Evolutionary conservation across 1,140 invertebrate genomes (phyloP), one percentile per base, ranked within the genome.

Genomic region (Oscheius sp.): DNA sequence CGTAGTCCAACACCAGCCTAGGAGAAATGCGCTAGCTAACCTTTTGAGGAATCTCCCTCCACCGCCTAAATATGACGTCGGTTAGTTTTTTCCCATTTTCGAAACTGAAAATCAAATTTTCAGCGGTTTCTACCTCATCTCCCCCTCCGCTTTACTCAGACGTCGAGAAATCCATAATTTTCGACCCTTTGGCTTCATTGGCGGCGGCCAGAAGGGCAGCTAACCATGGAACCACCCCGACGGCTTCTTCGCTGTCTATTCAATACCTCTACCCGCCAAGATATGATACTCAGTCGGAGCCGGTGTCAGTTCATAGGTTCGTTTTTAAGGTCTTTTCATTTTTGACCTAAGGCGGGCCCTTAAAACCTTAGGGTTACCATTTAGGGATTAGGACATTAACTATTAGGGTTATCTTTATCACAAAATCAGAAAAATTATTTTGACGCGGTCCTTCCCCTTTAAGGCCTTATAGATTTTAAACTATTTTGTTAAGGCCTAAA

Each of bases 181-280:
- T 55, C 23, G 49, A 55, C 23, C 49, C 49, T 13, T 15, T 55
- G 23, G 49, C 49, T 7, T 15, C 49, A 4, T 20, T 55, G 7
- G 4, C 7, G 23, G 7, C 49, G 7, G 7, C 49, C 7, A 55
- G 49, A 55, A 55, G 49, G 49, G 23, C 49, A 4, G 49, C 49
- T 23, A 4, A 15, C 23, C 49, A 55, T 7, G 7, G n/a, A 42
- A 7, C 7, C 7, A 23, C 7, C 4, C 7, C 7, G 23, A 23
- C 7, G 23, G 49, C 49, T 26, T 55, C 15, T 26, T 55, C 49
- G 7, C 49, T 55, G 7, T 55, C 49, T 26, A 55, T 55, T 13
- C 49, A 55, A 23, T 55, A 55, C 49, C 49, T 55, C 49, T 55
- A 55, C 28, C 49, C 49, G 7, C 49, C 49, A 15, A 55, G 28